Evolutionary conservation across 2,888 invertebrate genomes (phyloP).

Genomic region (Silvanus unidentatus): DNA sequence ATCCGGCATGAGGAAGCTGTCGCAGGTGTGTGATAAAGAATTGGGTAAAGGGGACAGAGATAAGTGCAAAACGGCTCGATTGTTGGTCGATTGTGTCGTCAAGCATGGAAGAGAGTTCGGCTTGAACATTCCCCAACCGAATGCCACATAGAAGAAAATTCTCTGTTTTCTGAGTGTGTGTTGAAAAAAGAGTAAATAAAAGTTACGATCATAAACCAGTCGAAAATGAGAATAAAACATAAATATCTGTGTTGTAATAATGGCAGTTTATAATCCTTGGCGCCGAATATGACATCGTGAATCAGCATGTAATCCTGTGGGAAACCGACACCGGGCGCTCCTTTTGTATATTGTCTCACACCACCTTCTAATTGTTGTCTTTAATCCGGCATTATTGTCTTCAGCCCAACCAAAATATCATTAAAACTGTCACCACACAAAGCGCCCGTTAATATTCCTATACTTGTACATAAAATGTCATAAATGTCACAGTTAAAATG

Average conservation of each 20-base stretch:
- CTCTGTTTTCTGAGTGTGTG: too few relatives aligned
- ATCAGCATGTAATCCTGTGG: conserved; percentile 47
- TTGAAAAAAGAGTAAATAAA: too few relatives aligned
- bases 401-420: conserved; percentile 39
- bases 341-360: conserved; percentile 35
- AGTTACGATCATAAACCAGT: conserved; percentile 6
- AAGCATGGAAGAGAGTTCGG: conserved; percentile 25
- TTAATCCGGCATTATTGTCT: conserved; percentile 47
- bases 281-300: conserved; percentile 38
- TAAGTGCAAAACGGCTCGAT: conserved; percentile 33
- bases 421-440: conserved; percentile 41
- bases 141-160: too few relatives aligned
- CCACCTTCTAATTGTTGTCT: conserved; percentile 43
- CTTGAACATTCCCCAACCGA: conserved; percentile 10
- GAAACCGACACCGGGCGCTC: conserved; percentile 42
- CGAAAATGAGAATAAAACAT: conserved; percentile 18
- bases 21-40: conserved; percentile 35
- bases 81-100: conserved; percentile 33
- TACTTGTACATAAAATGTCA: conserved; percentile 36
- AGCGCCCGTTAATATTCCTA: conserved; percentile 33
- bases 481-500: conserved; percentile 29
- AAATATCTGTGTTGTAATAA: conserved; percentile 24
- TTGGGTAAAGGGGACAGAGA: conserved; percentile 24
- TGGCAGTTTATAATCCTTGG: conserved; percentile 27
- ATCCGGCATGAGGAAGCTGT: conserved; percentile 30